A percentile compares a stretch with the other conserved stretches of the same genome.
These are phyloP conservation scores for Portunus trituberculatus DNA, from an alignment of 1,140 invertebrate genomes.

Conservation along the genomic window DNA sequence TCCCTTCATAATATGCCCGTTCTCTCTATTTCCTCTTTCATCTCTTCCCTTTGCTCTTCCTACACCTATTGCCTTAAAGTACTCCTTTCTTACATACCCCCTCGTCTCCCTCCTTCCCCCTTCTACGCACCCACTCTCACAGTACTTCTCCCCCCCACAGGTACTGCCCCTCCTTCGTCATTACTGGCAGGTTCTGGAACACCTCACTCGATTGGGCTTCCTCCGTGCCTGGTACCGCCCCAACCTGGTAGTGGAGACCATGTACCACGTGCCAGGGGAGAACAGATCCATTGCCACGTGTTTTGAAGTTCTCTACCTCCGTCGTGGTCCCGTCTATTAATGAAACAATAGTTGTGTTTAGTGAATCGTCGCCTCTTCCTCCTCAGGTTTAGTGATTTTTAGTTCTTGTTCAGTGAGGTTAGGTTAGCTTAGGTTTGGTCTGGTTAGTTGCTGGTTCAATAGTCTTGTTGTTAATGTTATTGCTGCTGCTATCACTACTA, in stretches of 20 bases:
- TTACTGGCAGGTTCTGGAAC: constrained; percentile 13
- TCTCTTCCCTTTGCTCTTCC: too few relatives aligned
- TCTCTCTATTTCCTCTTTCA: too few relatives aligned
- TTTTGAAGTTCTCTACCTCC: constrained; percentile 53
- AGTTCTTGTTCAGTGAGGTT: too few relatives aligned
- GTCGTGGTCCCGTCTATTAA: constrained; percentile 18
- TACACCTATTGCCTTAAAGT: too few relatives aligned
- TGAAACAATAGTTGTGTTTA: too few relatives aligned
- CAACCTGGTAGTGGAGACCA: constrained; percentile 32
- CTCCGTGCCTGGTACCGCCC: constrained; percentile 44
- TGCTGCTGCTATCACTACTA: too few relatives aligned
- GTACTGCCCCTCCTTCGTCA: background rate
- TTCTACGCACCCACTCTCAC: background rate
- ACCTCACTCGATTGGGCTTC: constrained; percentile 28
- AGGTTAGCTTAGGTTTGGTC: too few relatives aligned
- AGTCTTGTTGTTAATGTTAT: too few relatives aligned
- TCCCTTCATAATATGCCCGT: too few relatives aligned
- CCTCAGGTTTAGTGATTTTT: too few relatives aligned
- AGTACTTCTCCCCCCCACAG: background rate
- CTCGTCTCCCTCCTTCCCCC: background rate
- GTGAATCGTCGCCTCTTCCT: background rate
- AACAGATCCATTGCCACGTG: constrained; percentile 52
- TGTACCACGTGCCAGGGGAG: constrained; percentile 9
- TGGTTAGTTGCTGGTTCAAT: too few relatives aligned
- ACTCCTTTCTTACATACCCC: too few relatives aligned